These are phyloP conservation scores for Caerostris extrusa DNA, from an alignment of 1,140 invertebrate species.

Conservation along the genomic window DNA sequence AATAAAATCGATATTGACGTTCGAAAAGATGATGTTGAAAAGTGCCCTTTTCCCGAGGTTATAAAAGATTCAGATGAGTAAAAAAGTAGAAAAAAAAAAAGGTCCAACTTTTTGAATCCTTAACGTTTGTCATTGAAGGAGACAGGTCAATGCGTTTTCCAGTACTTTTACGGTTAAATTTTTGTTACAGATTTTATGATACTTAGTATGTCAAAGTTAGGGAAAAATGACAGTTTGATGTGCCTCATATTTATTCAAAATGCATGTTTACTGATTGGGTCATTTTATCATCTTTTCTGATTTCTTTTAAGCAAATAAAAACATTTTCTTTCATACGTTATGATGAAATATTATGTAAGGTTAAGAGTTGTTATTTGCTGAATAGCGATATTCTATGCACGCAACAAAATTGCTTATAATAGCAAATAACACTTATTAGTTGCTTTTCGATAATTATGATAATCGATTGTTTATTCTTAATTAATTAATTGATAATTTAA, in stretches of 20 bases:
- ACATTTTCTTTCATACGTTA: too few species aligned
- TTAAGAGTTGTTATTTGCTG: too few species aligned
- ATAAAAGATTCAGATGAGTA: constrained; percentile 10
- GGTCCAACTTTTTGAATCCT: not conserved
- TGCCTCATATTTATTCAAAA: not conserved
- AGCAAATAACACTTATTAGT: too few species aligned
- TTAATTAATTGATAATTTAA: too few species aligned
- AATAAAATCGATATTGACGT: constrained; percentile 34
- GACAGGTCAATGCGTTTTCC: constrained; percentile 6
- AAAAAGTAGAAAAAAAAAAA: not conserved
- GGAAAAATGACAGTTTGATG: not conserved
- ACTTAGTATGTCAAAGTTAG: not conserved
- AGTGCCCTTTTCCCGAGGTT: not conserved
- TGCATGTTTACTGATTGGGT: not conserved
- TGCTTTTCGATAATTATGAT: too few species aligned
- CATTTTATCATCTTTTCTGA: too few species aligned
- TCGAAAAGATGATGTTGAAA: constrained; percentile 20
- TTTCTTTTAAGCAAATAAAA: too few species aligned
- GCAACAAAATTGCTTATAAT: too few species aligned
- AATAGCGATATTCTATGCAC: too few species aligned
- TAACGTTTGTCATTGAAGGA: not conserved
- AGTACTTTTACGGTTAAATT: not conserved
- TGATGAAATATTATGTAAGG: too few species aligned
- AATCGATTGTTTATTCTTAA: too few species aligned
- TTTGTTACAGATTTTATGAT: not conserved